Evolutionary conservation across 2,113 vertebrate genomes (phyloP), one percentile per base, ranked within the genome.

Genomic region (Ciconia stormi): DNA sequence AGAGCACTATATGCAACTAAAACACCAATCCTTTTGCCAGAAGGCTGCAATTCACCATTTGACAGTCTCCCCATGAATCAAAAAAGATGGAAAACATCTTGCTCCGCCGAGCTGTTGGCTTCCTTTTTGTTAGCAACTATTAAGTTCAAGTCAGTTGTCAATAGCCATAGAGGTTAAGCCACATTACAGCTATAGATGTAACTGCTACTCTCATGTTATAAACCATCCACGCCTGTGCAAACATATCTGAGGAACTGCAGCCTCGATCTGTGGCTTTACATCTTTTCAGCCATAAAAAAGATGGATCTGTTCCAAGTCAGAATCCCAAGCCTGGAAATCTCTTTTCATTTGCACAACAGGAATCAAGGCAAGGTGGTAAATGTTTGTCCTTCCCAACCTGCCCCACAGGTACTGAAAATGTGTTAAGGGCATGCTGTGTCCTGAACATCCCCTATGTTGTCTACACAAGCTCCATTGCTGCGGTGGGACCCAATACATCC

Each of bases 331-430:
- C 36, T 44, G 34, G 50, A 52, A 81, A 82, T 34, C 14, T 62
- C 9, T 56, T 59, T 20, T n/a, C 56, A 52, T 74, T 52, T 63
- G 36, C 30, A 40, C 7, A 29, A 14, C 10, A 89, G 59, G n/a
- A 79, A 40, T 10, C 36, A 38, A 82, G n/a, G 22, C 25, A 70
- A 83, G 19, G 38, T 52, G 40, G 34, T 10, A 19, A 26, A 89
- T 21, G 20, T 53, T 38, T 82, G 56, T 69, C 56, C 49, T 89
- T 81, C 49, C 69, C 29, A 34, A 38, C n/a, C 30, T 87, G 18
- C 34, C 38, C 55, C 32, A 49, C 84, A 97, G 92, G 92, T 34
- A 97, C 97, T 47, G 95, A 95, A 32, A 97, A 96, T 1, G 72
- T 97, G 71, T 5, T 96, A 13, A 87, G 63, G 87, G 93, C 87